Evolutionary conservation across 2,797 vertebrate genomes (phyloP).

Genomic region (Triplophysa bombifrons): DNA sequence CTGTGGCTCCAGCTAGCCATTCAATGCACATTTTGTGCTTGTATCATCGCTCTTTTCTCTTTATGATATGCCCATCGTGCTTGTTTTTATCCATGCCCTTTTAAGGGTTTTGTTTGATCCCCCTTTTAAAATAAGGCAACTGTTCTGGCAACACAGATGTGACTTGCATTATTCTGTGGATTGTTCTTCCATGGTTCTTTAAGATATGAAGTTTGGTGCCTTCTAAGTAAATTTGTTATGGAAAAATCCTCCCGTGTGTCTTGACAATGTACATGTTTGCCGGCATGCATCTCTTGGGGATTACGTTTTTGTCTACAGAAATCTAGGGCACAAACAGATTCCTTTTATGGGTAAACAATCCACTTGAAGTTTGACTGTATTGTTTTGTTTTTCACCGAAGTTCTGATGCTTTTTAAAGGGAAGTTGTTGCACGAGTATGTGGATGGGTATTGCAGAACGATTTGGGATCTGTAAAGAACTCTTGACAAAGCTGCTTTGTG

Average conservation of each 20-base stretch:
- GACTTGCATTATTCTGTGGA: constrained; percentile 42
- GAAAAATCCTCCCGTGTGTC: constrained; percentile 18
- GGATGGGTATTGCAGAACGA: constrained; percentile 42
- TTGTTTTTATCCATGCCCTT: constrained; percentile 9
- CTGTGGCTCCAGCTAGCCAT: constrained; percentile 55
- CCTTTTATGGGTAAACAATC: constrained; percentile 8
- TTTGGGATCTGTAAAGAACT: constrained; percentile 50
- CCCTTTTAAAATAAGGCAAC: constrained; percentile 19
- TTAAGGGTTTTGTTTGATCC: constrained; percentile 10
- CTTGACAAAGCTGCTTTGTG: constrained; percentile 59
- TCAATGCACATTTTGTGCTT: constrained; percentile 52
- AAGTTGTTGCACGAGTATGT: constrained; percentile 30
- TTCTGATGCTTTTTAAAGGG: constrained; percentile 34
- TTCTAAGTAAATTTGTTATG: constrained; percentile 65
- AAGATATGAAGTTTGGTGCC: constrained; percentile 72
- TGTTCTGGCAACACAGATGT: constrained; percentile 21
- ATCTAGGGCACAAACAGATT: constrained; percentile 31
- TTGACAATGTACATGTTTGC: neutral
- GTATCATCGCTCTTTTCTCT: constrained; percentile 15
- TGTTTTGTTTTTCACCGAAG: constrained; percentile 9
- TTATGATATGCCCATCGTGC: neutral
- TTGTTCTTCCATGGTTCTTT: constrained; percentile 56
- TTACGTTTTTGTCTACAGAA: neutral
- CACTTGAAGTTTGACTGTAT: constrained; percentile 18
- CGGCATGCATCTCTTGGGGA: neutral